Conservation (phyloP, 2,888 invertebrate species). For the Cephonodes hylas region DNA sequence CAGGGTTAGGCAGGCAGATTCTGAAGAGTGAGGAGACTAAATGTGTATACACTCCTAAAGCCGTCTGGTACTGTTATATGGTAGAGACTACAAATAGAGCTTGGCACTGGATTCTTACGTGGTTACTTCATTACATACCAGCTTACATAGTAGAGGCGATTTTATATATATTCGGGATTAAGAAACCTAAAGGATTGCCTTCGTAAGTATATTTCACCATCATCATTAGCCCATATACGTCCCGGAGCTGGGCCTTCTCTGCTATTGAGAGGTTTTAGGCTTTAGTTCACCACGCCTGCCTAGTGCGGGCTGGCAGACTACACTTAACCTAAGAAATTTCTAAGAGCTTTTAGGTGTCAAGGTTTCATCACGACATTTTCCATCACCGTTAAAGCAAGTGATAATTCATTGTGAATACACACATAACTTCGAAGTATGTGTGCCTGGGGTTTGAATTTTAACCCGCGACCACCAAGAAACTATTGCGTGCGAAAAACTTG, state of each 20-base stretch:
- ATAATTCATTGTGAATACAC: no score
- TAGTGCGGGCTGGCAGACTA: no score
- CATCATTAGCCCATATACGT: neutral
- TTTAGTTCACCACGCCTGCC: no score
- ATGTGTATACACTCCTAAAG: constrained; percentile 14
- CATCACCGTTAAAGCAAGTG: no score
- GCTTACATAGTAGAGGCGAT: constrained; percentile 85
- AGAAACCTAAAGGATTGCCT: constrained; percentile 53
- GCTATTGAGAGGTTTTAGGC: no score
- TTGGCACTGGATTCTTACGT: constrained; percentile 80
- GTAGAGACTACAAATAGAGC: constrained; percentile 82
- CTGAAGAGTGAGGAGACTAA: neutral
- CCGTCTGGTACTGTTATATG: constrained; percentile 85
- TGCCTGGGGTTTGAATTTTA: no score
- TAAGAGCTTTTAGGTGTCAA: no score
- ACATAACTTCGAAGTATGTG: no score
- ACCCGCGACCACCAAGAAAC: no score
- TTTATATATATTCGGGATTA: constrained; percentile 81
- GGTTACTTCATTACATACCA: constrained; percentile 85
- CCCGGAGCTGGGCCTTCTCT: neutral
- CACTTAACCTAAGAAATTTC: no score
- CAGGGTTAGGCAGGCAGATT: constrained; percentile 5
- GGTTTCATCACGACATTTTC: no score
- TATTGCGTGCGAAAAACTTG: no score
- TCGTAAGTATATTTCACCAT: constrained; percentile 79